These are phyloP conservation scores for Siniperca scherzeri DNA, from an alignment of 2,797 vertebrate genomes.

Conservation along the genomic window DNA sequence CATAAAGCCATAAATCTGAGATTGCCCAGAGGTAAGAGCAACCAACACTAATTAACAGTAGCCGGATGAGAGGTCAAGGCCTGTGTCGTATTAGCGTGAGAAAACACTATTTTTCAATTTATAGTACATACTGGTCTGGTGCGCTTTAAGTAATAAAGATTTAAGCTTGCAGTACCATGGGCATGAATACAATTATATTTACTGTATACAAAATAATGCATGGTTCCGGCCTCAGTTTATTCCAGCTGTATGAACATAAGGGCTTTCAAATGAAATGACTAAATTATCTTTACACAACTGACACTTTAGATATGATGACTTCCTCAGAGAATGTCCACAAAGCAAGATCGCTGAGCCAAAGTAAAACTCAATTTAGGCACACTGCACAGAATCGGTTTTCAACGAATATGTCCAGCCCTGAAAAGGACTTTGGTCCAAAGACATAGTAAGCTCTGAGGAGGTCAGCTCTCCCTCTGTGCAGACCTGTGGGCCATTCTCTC, in stretches of 20 bases:
- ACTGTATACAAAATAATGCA: conserved; percentile 27
- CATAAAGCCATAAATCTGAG: conserved; percentile 86
- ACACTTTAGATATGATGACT: conserved; percentile 40
- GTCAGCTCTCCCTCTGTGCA: conserved; percentile 71
- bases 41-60: conserved; percentile 86
- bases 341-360: conserved; percentile 62
- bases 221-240: conserved; percentile 30
- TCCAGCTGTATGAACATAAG: conserved; percentile 34
- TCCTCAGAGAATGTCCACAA: conserved; percentile 59
- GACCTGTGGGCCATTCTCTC: conserved; percentile 72
- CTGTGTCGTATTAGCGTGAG: conserved; percentile 84
- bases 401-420: conserved; percentile 60
- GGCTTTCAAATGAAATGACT: conserved; percentile 47
- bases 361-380: conserved; percentile 59
- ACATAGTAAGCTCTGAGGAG: conserved; percentile 76
- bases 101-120: conserved; percentile 86
- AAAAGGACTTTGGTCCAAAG: conserved; percentile 82
- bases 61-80: conserved; percentile 84
- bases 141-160: conserved; percentile 64
- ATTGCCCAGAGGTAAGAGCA: conserved; percentile 83
- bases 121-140: conserved; percentile 63
- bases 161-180: conserved; percentile 48
- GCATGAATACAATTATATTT: conserved; percentile 53
- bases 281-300: conserved; percentile 42
- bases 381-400: conserved; percentile 57